Evolutionary conservation across 2,888 invertebrate species (phyloP).

Genomic region (Strigamia maritima): DNA sequence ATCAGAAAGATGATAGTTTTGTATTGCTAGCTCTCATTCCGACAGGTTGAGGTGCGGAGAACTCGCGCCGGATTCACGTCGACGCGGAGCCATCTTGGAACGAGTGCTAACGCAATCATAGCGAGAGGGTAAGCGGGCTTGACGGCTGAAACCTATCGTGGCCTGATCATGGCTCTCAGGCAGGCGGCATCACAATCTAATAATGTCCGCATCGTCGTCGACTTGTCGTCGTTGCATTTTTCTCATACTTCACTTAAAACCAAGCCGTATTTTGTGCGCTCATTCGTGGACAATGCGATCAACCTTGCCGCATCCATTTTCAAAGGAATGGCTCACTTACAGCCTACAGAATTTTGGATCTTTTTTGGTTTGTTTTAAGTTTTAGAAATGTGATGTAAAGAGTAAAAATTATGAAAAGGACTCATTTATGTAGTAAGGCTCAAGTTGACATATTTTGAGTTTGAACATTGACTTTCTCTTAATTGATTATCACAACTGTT

Average conservation of each 20-base stretch:
- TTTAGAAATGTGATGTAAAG: too few species aligned
- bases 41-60: background rate
- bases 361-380: too few species aligned
- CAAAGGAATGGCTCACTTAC: background rate
- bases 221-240: slow-evolving; percentile 16
- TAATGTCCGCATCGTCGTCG: slow-evolving; percentile 17
- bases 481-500: too few species aligned
- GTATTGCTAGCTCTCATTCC: background rate
- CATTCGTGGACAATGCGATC: background rate
- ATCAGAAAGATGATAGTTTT: background rate
- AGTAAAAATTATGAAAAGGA: too few species aligned
- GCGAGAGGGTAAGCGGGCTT: slow-evolving; percentile 38
- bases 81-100: background rate
- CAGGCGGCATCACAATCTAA: slow-evolving; percentile 36
- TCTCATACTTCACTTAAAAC: background rate
- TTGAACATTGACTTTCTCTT: too few species aligned
- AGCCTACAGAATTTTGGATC: too few species aligned
- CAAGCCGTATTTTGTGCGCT: slow-evolving; percentile 1
- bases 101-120: slow-evolving; percentile 36
- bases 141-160: slow-evolving; percentile 39
- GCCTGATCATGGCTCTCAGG: slow-evolving; percentile 39
- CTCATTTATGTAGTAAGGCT: too few species aligned
- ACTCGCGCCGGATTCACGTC: background rate
- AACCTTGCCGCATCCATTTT: background rate
- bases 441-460: too few species aligned